phyloP scores from a whole-genome alignment of 2,797 vertebrate species.

The Anguilla pacifica region DNA sequence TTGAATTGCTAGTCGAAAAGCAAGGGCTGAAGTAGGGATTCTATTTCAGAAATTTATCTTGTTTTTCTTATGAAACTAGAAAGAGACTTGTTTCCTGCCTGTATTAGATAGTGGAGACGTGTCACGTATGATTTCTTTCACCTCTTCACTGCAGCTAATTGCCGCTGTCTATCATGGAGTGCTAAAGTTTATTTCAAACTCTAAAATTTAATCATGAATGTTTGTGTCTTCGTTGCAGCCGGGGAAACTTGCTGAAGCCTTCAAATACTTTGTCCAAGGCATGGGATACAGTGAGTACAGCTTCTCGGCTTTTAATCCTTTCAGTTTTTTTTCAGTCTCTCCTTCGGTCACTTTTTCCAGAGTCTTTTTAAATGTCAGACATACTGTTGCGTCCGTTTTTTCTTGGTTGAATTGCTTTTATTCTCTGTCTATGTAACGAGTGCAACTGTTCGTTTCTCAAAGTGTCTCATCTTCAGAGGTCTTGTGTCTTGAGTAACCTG shows the following conservation, averaged over 20 bases:
- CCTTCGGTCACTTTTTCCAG: background rate
- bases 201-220: background rate
- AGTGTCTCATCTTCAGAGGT: slow-evolving; percentile 38
- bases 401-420: slow-evolving; percentile 21
- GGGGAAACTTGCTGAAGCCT: slow-evolving; percentile 73
- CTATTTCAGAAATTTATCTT: background rate
- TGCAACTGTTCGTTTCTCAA: slow-evolving; percentile 28
- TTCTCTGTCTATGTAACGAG: background rate
- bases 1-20: background rate
- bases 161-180: background rate
- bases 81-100: background rate
- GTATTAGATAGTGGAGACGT: background rate
- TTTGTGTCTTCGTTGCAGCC: slow-evolving; percentile 58
- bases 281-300: slow-evolving; percentile 78
- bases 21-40: background rate
- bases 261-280: slow-evolving; percentile 78
- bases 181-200: background rate
- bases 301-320: background rate
- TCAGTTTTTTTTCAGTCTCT: background rate
- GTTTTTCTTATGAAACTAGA: background rate
- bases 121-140: background rate
- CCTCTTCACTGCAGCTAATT: background rate
- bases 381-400: slow-evolving; percentile 28
- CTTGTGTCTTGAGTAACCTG: slow-evolving; percentile 29
- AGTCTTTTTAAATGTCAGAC: slow-evolving; percentile 18